Evolutionary conservation across 2,797 vertebrate genomes (phyloP).

Genomic region (Semaprochilodus insignis): DNA sequence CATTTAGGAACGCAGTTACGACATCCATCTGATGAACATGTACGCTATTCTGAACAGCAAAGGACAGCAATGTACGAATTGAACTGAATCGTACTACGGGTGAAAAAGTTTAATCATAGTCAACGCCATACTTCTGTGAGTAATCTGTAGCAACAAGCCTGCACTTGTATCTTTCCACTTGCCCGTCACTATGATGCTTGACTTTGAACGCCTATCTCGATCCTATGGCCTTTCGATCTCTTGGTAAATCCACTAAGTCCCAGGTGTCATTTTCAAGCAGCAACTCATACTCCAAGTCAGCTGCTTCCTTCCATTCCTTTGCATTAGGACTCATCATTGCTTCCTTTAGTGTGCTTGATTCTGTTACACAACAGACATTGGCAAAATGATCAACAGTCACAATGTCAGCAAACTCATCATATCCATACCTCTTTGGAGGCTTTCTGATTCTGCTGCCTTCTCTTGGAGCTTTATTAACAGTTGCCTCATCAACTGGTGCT

Average conservation of each 20-base stretch:
- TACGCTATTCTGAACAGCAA: constrained; percentile 56
- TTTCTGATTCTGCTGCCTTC: constrained; percentile 49
- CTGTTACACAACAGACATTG: constrained; percentile 46
- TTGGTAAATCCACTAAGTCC: constrained; percentile 59
- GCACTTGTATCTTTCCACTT: constrained; percentile 60
- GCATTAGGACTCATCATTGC: constrained; percentile 36
- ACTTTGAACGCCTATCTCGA: constrained; percentile 66
- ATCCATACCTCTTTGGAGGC: constrained; percentile 58
- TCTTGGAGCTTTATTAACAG: neutral
- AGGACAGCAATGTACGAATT: constrained; percentile 50
- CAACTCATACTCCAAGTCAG: constrained; percentile 56
- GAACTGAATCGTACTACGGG: constrained; percentile 33
- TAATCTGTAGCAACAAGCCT: neutral
- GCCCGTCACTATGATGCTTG: constrained; percentile 63
- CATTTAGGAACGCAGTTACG: constrained; percentile 56
- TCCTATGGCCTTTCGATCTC: constrained; percentile 40
- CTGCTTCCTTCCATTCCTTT: constrained; percentile 57
- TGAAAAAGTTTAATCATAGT: constrained; percentile 60
- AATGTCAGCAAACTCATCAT: constrained; percentile 58
- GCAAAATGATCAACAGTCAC: constrained; percentile 58
- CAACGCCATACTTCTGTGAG: constrained; percentile 52
- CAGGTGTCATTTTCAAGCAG: constrained; percentile 59
- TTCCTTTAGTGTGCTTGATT: no score
- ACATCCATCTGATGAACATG: constrained; percentile 63
- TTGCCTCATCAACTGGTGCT: constrained; percentile 1